Percentiles rank a stretch among this genome's conserved stretches.
phyloP scores from a whole-genome alignment of 2,113 vertebrate species.

The Equus quagga region DNA sequence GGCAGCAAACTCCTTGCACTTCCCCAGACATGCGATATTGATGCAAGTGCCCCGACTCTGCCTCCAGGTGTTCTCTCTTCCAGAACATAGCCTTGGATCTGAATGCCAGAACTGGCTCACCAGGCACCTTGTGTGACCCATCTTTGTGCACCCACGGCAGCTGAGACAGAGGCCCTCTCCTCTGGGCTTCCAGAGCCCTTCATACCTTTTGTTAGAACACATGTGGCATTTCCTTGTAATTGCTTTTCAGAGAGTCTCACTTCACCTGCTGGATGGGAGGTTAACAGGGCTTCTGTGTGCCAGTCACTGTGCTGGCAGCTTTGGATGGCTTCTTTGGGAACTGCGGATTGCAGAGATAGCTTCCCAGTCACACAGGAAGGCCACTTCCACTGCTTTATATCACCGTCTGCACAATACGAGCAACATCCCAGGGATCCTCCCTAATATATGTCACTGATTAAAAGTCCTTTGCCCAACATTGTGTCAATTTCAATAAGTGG shows the following conservation, averaged over 20 bases:
- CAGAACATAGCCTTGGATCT: background rate
- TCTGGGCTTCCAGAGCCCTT: background rate
- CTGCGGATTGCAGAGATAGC: background rate
- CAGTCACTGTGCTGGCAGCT: accelerated
- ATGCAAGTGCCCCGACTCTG: accelerated
- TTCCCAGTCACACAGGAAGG: background rate
- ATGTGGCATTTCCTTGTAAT: accelerated
- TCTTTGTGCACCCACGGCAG: accelerated
- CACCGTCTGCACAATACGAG: accelerated
- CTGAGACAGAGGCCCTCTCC: accelerated
- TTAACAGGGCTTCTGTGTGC: background rate
- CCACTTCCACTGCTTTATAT: accelerated
- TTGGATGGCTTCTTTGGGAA: background rate
- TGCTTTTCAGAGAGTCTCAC: background rate
- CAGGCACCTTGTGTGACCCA: accelerated
- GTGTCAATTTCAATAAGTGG: background rate
- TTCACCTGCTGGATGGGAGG: accelerated
- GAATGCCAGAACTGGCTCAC: accelerated
- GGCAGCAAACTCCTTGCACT: accelerated
- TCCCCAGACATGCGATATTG: accelerated
- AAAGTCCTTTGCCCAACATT: accelerated
- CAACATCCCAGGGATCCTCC: background rate
- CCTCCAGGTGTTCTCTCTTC: background rate
- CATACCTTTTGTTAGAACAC: accelerated
- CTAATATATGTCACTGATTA: accelerated